phyloP scores from a whole-genome alignment of 2,113 vertebrate genomes.

The Pithys albifrons region DNA sequence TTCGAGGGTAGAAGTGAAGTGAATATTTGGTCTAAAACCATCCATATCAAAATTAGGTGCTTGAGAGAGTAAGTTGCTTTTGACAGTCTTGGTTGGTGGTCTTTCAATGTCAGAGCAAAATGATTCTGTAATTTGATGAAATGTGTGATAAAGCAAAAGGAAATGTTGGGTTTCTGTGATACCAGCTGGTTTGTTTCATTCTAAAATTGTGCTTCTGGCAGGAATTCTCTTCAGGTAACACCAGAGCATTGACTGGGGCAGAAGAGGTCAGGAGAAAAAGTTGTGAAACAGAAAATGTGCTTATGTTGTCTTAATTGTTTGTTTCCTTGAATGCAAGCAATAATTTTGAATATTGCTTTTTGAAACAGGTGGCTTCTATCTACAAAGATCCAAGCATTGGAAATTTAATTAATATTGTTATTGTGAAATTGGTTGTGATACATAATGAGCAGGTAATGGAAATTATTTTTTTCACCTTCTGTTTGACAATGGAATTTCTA shows the following conservation, averaged over 20 bases:
- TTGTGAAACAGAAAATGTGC: neutral
- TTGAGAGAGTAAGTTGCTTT: neutral
- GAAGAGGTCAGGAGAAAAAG: neutral
- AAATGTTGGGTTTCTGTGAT: neutral
- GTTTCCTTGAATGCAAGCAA: constrained; percentile 33
- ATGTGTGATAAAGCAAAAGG: neutral
- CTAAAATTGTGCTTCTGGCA: neutral
- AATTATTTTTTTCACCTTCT: constrained; percentile 28
- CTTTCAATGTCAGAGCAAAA: neutral
- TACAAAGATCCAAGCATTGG: constrained; percentile 99
- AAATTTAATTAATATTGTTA: constrained; percentile 97
- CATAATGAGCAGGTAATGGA: constrained; percentile 91
- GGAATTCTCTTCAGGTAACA: neutral
- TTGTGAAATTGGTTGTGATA: constrained; percentile 95
- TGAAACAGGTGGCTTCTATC: constrained; percentile 93
- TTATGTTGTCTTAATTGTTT: neutral
- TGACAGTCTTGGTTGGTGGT: neutral
- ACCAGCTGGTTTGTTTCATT: neutral
- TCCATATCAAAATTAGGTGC: neutral
- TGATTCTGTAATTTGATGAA: neutral
- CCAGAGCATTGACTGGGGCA: neutral
- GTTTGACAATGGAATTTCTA: neutral
- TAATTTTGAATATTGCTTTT: constrained; percentile 68
- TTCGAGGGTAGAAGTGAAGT: neutral
- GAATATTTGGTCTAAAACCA: neutral